A percentile compares a stretch with the other conserved stretches of the same genome.
Conservation (phyloP, 2,888 invertebrate species). For the Odontomyia ornata region DNA sequence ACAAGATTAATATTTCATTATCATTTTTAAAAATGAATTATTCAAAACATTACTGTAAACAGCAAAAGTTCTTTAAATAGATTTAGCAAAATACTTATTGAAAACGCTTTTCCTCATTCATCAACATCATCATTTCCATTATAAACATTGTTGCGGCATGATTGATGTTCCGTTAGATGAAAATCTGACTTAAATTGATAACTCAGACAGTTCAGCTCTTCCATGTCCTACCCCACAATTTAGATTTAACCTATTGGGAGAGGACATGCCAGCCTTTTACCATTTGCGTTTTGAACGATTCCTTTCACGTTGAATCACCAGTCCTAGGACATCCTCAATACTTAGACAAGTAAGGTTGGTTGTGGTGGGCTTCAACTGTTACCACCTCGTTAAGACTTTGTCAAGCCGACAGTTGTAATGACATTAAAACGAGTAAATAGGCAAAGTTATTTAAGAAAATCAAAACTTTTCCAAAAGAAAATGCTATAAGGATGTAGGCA, state of each 20-base stretch:
- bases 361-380: no score
- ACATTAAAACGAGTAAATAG: background rate
- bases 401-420: background rate
- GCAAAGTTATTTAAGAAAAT: background rate
- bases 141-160: background rate
- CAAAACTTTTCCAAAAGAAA: background rate
- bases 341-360: no score
- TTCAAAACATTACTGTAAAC: no score
- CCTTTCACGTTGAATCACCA: no score
- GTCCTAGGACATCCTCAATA: no score
- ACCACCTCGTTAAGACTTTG: background rate
- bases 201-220: background rate
- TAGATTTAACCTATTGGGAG: no score
- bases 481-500: background rate
- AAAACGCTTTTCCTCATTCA: background rate
- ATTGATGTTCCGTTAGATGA: background rate
- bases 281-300: no score
- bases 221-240: no score
- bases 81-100: slow-evolving; percentile 2
- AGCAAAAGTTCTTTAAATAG: no score
- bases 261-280: no score
- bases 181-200: slow-evolving; percentile 8
- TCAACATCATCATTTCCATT: slow-evolving; percentile 2
- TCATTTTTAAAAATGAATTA: no score
- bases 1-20: no score